Conservation (phyloP, 2,113 vertebrate genomes). For the Erpornis zantholeuca region DNA sequence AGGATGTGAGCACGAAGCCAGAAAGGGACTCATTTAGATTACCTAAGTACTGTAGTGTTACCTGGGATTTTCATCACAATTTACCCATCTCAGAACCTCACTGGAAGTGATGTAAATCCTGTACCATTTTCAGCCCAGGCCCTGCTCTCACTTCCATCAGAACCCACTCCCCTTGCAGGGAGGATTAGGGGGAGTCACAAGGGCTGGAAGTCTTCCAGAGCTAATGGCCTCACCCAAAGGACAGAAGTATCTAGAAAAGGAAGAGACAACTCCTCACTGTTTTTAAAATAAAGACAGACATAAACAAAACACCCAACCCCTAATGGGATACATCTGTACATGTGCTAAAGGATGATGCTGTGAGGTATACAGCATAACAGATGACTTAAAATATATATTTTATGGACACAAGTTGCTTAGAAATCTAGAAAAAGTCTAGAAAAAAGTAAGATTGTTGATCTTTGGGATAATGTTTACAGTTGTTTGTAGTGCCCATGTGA, state of each 20-base stretch:
- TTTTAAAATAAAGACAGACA: background rate
- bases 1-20: background rate
- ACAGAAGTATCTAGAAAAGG: background rate
- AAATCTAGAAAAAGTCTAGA: background rate
- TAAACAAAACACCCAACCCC: fast-evolving
- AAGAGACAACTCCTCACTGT: background rate
- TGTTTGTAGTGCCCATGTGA: background rate
- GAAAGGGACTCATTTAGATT: background rate
- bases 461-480: background rate
- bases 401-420: background rate
- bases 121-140: background rate
- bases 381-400: background rate
- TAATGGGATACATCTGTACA: background rate
- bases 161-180: background rate
- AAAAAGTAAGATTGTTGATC: background rate
- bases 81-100: background rate
- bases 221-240: background rate
- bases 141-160: background rate
- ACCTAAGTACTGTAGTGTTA: background rate
- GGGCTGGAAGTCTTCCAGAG: background rate
- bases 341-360: background rate
- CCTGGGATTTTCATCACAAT: background rate
- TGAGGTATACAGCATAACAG: background rate
- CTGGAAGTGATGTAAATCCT: background rate
- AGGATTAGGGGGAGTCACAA: background rate